phyloP scores from a whole-genome alignment of 2,888 invertebrate species.

The Podabrus alpinus region DNA sequence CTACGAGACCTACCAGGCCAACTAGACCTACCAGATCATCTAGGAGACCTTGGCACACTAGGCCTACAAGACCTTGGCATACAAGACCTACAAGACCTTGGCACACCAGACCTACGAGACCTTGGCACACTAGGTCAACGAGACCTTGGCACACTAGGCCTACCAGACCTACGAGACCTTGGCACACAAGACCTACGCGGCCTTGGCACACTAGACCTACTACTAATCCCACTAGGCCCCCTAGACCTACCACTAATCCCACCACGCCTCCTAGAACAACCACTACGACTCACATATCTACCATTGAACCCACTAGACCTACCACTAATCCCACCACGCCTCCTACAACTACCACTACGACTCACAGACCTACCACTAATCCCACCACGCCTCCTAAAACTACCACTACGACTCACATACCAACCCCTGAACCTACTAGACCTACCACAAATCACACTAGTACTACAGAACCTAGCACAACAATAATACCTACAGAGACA shows the following conservation, averaged over 20 bases:
- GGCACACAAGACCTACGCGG: not conserved
- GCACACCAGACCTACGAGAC: not conserved
- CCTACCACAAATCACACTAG: not conserved
- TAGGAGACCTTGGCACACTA: not conserved
- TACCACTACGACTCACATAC: no score
- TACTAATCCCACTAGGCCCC: no score
- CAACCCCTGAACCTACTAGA: not conserved
- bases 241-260: not conserved
- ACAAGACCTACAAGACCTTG: not conserved
- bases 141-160: not conserved
- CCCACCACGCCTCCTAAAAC: no score
- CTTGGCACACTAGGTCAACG: not conserved
- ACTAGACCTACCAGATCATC: not conserved
- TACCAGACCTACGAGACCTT: not conserved
- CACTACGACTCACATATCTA: no score
- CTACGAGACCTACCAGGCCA: not conserved
- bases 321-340: no score
- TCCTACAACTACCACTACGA: no score
- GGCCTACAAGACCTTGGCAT: not conserved
- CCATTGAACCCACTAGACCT: no score
- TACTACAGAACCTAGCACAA: not conserved
- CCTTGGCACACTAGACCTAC: not conserved
- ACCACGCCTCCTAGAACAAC: no score
- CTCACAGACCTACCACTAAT: no score
- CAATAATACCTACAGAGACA: not conserved